Percentiles rank a stretch among this genome's conserved stretches.
phyloP scores from a whole-genome alignment of 2,888 invertebrate genomes.

The Lottia gigantea region DNA sequence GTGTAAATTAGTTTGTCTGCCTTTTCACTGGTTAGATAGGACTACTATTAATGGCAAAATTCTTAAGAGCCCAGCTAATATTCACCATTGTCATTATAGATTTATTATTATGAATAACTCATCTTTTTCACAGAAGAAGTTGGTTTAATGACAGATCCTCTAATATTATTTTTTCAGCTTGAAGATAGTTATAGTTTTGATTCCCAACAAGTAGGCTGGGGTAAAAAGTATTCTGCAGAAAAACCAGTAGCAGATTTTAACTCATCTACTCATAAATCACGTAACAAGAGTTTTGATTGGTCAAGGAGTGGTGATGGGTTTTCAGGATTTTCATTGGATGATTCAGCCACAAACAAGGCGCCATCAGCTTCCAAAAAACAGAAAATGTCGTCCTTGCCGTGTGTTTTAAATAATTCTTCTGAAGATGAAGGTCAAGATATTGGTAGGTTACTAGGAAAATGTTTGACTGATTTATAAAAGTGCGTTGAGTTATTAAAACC shows the following conservation, averaged over 20 bases:
- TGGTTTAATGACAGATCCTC: not conserved
- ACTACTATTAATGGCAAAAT: too few relatives aligned
- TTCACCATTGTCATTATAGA: too few relatives aligned
- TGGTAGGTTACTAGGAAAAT: not conserved
- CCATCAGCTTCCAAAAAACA: not conserved
- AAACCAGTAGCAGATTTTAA: not conserved
- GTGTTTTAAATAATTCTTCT: not conserved
- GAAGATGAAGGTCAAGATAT: not conserved
- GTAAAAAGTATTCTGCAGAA: not conserved
- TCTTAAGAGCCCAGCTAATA: too few relatives aligned
- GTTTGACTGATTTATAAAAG: too few relatives aligned
- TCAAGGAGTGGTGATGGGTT: not conserved
- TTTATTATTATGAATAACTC: too few relatives aligned
- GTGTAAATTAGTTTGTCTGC: too few relatives aligned
- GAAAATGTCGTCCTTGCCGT: not conserved
- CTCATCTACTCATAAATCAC: not conserved
- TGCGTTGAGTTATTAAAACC: too few relatives aligned
- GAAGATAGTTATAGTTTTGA: slow-evolving; percentile 1
- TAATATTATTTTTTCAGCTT: not conserved
- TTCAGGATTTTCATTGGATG: not conserved
- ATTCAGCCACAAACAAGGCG: not conserved
- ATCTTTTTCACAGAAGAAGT: too few relatives aligned
- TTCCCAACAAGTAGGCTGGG: not conserved
- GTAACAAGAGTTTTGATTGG: slow-evolving; percentile 5
- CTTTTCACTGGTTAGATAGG: too few relatives aligned